Conservation (phyloP, 2,113 vertebrate species). For the Sciurus niger region DNA sequence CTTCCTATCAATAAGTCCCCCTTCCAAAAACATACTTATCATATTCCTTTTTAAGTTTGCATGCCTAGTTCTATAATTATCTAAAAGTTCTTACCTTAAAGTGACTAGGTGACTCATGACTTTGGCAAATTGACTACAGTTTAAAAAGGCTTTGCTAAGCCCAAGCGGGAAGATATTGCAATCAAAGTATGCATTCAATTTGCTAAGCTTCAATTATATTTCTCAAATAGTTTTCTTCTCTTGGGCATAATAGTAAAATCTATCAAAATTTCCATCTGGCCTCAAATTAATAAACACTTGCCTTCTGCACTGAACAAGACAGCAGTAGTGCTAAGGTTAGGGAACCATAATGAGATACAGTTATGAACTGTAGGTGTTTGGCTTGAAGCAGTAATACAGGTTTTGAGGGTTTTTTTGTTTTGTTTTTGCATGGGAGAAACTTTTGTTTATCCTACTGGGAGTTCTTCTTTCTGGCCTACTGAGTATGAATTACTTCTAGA, state of each 20-base stretch:
- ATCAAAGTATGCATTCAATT: constrained; percentile 63
- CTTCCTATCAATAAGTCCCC: not conserved
- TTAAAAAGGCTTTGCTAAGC: constrained; percentile 37
- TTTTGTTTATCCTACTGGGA: constrained; percentile 64
- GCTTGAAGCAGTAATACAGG: constrained; percentile 62
- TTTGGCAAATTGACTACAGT: not conserved
- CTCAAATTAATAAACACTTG: constrained; percentile 59
- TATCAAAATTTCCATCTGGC: constrained; percentile 69
- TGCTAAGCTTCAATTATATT: constrained; percentile 63
- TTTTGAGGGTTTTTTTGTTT: not conserved
- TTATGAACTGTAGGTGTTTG: constrained; percentile 61
- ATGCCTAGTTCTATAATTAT: not conserved
- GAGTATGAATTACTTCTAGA: constrained; percentile 81
- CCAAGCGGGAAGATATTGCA: not conserved
- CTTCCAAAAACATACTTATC: constrained; percentile 31
- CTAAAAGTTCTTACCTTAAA: constrained; percentile 14
- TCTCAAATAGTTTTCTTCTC: constrained; percentile 57
- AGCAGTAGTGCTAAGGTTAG: not conserved
- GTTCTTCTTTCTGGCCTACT: constrained; percentile 76
- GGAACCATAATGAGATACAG: constrained; percentile 63
- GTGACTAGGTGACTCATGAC: constrained; percentile 34
- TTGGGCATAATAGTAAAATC: constrained; percentile 58
- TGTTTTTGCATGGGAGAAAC: constrained; percentile 62
- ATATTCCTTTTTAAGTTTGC: constrained; percentile 9
- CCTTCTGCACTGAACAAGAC: constrained; percentile 62